A percentile compares a stretch with the other conserved stretches of the same genome.
These are phyloP conservation scores for Drosophila burlai DNA, from an alignment of 1,140 invertebrate genomes.

Conservation along the genomic window DNA sequence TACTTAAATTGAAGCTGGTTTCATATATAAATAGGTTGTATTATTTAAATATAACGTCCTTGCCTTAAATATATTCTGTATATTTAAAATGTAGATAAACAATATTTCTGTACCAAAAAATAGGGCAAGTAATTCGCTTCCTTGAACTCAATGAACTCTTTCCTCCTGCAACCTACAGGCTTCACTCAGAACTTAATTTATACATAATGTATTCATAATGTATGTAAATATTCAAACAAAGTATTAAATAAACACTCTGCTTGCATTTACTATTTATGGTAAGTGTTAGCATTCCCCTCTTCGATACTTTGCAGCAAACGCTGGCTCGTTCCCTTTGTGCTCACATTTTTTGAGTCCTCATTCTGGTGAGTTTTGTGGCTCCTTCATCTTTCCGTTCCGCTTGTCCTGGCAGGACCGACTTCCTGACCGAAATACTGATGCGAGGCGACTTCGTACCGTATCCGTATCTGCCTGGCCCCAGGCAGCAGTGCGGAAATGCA, in stretches of 20 bases:
- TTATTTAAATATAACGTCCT: background rate
- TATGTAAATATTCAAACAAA: background rate
- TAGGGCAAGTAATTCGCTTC: background rate
- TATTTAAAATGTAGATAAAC: too few species aligned
- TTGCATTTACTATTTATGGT: background rate
- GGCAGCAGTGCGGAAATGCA: constrained; percentile 62
- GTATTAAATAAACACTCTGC: background rate
- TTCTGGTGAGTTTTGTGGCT: constrained; percentile 2
- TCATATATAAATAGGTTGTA: background rate
- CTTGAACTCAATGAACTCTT: background rate
- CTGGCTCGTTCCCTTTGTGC: background rate
- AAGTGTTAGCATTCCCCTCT: background rate
- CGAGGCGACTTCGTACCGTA: constrained; percentile 10
- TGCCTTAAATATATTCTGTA: too few species aligned
- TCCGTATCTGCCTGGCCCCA: background rate
- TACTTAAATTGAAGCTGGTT: background rate
- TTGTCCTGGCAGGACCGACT: background rate
- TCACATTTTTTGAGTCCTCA: constrained; percentile 2
- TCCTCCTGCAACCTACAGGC: fast-evolving
- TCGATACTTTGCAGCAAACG: too few species aligned
- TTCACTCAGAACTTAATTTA: too few species aligned
- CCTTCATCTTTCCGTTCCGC: background rate
- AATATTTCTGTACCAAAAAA: background rate
- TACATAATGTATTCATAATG: too few species aligned
- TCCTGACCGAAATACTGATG: constrained; percentile 27